phyloP scores from a whole-genome alignment of 2,888 invertebrate genomes.

The Galerucella pusilla region DNA sequence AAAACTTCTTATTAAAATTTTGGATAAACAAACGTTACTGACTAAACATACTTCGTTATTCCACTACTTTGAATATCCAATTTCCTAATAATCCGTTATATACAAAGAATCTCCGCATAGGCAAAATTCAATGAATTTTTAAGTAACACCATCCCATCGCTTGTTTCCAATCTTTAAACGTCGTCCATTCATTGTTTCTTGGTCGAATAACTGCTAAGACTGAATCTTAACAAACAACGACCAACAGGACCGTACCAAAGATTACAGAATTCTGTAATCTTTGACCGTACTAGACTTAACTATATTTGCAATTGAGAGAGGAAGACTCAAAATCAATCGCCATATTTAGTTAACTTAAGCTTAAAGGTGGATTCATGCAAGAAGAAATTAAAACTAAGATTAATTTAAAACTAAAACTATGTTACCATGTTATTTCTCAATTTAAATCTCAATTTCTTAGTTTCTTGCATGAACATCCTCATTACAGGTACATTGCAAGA shows the following conservation, averaged over 20 bases:
- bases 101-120: slow-evolving; percentile 3
- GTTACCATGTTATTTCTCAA: too few relatives aligned
- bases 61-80: slow-evolving; percentile 6
- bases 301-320: too few relatives aligned
- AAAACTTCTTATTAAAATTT: not conserved
- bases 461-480: too few relatives aligned
- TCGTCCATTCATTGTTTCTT: slow-evolving; percentile 17
- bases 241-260: slow-evolving; percentile 1
- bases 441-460: too few relatives aligned
- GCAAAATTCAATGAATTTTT: slow-evolving; percentile 17
- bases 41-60: not conserved
- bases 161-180: not conserved
- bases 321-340: too few relatives aligned
- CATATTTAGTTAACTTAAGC: too few relatives aligned
- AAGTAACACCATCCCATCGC: slow-evolving; percentile 7
- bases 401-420: too few relatives aligned
- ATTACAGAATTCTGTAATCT: too few relatives aligned
- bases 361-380: too few relatives aligned
- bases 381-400: too few relatives aligned
- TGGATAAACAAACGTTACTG: not conserved
- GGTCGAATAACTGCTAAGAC: not conserved
- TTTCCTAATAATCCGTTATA: slow-evolving; percentile 14
- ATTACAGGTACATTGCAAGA: too few relatives aligned
- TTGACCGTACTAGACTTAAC: not conserved
- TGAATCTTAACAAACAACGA: not conserved